Conservation (phyloP, 2,113 vertebrate genomes). For the Urocolius indicus region DNA sequence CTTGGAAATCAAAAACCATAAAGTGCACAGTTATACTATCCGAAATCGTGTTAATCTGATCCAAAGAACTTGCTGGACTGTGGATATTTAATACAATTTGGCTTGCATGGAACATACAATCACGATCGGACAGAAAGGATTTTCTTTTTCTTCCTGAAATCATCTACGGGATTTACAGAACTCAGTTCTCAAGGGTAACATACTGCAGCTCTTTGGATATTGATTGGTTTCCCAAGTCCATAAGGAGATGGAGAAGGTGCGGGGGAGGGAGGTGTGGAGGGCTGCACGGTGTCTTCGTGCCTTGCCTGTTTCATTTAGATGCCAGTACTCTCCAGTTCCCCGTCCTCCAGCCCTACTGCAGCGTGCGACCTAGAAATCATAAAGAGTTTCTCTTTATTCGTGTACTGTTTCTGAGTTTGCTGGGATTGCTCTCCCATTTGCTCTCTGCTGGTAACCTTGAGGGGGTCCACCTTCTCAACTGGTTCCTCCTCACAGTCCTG, state of each 20-base stretch:
- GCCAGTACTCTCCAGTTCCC: slow-evolving; percentile 74
- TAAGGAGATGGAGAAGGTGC: slow-evolving; percentile 34
- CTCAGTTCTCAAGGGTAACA: slow-evolving; percentile 62
- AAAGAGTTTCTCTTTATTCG: slow-evolving; percentile 87
- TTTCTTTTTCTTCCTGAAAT: slow-evolving; percentile 69
- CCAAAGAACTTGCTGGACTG: slow-evolving; percentile 69
- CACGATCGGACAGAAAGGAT: slow-evolving; percentile 75
- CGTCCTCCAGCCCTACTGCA: slow-evolving; percentile 64
- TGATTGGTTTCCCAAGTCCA: slow-evolving; percentile 52
- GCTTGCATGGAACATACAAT: slow-evolving; percentile 77
- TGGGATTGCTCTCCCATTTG: slow-evolving; percentile 34
- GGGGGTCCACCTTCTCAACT: slow-evolving; percentile 34
- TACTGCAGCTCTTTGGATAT: slow-evolving; percentile 82
- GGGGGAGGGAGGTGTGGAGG: background rate
- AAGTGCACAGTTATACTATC: slow-evolving; percentile 80
- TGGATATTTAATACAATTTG: slow-evolving; percentile 80
- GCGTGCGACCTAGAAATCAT: slow-evolving; percentile 83
- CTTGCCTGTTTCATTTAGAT: slow-evolving; percentile 56
- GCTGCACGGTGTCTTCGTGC: slow-evolving; percentile 15
- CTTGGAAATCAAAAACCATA: slow-evolving; percentile 66
- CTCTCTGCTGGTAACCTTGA: slow-evolving; percentile 68
- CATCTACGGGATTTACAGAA: slow-evolving; percentile 62
- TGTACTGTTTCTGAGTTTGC: slow-evolving; percentile 78
- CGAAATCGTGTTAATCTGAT: slow-evolving; percentile 76
- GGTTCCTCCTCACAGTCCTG: slow-evolving; percentile 68